Evolutionary conservation across 2,797 vertebrate genomes (phyloP), one percentile per base, ranked within the genome.

Genomic region (Eidolon dupreanum): DNA sequence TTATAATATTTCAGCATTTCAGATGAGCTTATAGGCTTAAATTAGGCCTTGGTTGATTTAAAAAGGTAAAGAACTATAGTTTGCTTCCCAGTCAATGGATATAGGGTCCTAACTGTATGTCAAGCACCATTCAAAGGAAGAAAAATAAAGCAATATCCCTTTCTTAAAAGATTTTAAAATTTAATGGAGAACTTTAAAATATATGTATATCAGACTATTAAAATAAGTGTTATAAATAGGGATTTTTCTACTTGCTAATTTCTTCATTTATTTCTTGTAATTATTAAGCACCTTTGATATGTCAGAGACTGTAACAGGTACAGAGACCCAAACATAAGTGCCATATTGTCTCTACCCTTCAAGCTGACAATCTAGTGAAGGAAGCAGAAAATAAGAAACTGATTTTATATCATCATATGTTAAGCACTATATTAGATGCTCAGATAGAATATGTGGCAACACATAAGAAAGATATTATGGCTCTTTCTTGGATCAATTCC

Each of bases 21-120:
- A 46, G 43, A 74, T 85, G 86, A 93, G 33, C 8, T 85, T 85
- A 65, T 11, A 88, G 31, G 38, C 53, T 90, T 97, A 96, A 90
- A 81, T 95, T 83, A 78, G 46, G 22, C 63, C 49, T 36, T 77
- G 53, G 9, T 41, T 90, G 46, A 82, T 82, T 83, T 33, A 15
- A 51, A 94, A 87, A 86, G 81, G 49, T 46, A 88, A 88, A 85
- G 46, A 33, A 70, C 22, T 87, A 22, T 55, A 46, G 41, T 77
- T 93, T 70, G 3, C 19, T 79, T 89, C 10, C 51, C 24, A 84
- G 11, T 88, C 36, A 73, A 51, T 20, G 55, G 68, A 87, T 81
- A 55, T 28, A 90, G 16, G 8, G 12, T 85, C 90, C 43, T 55
- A 90, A 81, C 11, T n/a, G 49, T 90, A 13, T 53, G 22, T 75